A percentile compares a stretch with the other conserved stretches of the same genome.
Conservation (phyloP, 2,888 invertebrate species). For the Schrankia costaestrigalis region DNA sequence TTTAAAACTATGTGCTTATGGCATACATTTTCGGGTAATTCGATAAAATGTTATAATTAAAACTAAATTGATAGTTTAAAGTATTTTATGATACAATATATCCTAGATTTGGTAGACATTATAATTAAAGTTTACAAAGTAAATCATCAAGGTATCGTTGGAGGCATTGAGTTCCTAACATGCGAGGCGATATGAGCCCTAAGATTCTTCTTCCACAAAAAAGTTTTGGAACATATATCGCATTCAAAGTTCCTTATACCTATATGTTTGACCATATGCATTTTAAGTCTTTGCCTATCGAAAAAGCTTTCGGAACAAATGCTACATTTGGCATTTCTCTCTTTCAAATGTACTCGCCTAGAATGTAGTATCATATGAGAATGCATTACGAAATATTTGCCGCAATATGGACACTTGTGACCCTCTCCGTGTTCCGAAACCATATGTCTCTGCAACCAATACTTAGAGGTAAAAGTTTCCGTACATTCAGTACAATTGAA, state of each 20-base stretch:
- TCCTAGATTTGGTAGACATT: too few relatives aligned
- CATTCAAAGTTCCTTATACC: conserved; percentile 77
- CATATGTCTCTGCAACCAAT: conserved; percentile 54
- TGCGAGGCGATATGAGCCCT: conserved; percentile 73
- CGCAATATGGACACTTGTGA: conserved; percentile 55
- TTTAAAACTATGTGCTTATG: too few relatives aligned
- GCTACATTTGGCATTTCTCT: conserved; percentile 59
- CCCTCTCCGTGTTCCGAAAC: conserved; percentile 50
- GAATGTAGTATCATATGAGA: conserved; percentile 59
- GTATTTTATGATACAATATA: too few relatives aligned
- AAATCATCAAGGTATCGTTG: too few relatives aligned
- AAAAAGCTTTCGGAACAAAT: conserved; percentile 58
- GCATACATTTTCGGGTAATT: too few relatives aligned
- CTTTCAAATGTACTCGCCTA: conserved; percentile 56
- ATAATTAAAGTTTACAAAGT: too few relatives aligned
- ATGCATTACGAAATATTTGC: conserved; percentile 53
- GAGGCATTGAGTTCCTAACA: conserved; percentile 27
- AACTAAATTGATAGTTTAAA: too few relatives aligned
- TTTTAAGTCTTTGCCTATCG: conserved; percentile 50
- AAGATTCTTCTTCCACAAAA: conserved; percentile 80
- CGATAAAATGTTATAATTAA: too few relatives aligned
- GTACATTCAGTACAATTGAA: conserved; percentile 49
- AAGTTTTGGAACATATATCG: conserved; percentile 79
- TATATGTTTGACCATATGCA: conserved; percentile 73
- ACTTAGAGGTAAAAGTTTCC: conserved; percentile 55